Evolutionary conservation across 2,113 vertebrate species (phyloP).

Genomic region (Morone saxatilis): DNA sequence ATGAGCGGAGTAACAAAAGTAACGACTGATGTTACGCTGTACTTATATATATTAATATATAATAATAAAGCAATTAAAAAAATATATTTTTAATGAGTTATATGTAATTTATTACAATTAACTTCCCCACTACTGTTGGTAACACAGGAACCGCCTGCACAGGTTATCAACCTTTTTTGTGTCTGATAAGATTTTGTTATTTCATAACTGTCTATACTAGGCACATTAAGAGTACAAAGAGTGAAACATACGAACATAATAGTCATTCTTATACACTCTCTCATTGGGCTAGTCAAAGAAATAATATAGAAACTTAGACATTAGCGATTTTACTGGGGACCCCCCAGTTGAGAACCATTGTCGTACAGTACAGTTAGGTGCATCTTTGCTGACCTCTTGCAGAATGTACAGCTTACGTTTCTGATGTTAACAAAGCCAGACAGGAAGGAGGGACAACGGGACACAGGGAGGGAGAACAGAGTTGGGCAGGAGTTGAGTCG

Average conservation of each 20-base stretch:
- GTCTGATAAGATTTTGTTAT: too few relatives aligned
- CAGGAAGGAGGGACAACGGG: conserved; percentile 60
- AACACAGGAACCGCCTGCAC: neutral
- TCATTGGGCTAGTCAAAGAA: too few relatives aligned
- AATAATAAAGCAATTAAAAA: neutral
- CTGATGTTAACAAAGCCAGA: conserved; percentile 54
- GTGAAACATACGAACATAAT: too few relatives aligned
- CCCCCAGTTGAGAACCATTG: neutral
- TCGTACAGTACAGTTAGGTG: neutral
- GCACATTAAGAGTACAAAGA: too few relatives aligned
- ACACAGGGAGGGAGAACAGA: conserved; percentile 40
- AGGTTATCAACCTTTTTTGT: too few relatives aligned
- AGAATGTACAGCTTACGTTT: conserved; percentile 43
- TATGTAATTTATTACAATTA: neutral
- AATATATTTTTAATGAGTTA: neutral
- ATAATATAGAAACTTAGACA: too few relatives aligned
- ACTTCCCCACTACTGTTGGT: neutral
- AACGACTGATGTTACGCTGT: neutral
- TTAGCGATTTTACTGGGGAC: too few relatives aligned
- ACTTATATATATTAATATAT: neutral
- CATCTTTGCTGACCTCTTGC: conserved; percentile 35
- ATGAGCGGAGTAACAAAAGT: neutral
- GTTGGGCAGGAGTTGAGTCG: conserved; percentile 34
- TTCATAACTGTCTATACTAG: too few relatives aligned
- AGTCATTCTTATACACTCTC: too few relatives aligned